Evolutionary conservation across 2,888 invertebrate species (phyloP).

Genomic region (Patella ulyssiponensis): DNA sequence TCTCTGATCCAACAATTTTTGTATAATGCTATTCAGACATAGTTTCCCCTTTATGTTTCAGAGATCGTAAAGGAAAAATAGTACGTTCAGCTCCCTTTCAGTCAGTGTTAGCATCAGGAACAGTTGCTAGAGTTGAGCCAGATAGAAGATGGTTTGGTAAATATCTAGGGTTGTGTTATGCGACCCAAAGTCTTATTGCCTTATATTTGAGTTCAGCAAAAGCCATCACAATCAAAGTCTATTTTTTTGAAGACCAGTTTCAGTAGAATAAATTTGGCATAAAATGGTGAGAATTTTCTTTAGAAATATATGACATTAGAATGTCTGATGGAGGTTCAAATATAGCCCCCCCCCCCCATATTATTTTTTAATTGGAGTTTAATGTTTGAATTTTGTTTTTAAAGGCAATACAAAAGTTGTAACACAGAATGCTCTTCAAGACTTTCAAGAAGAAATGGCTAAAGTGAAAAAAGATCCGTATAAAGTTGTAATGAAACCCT

Average conservation of each 20-base stretch:
- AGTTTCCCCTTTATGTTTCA: constrained; percentile 47
- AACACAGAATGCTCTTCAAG: constrained; percentile 81
- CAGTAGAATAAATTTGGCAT: too few species aligned
- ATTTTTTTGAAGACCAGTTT: too few species aligned
- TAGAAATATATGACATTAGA: too few species aligned
- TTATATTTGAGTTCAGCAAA: too few species aligned
- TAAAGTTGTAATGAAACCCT: constrained; percentile 96
- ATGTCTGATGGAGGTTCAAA: too few species aligned
- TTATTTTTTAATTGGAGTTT: too few species aligned
- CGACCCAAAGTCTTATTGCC: too few species aligned
- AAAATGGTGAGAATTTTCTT: too few species aligned
- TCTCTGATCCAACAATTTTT: too few species aligned
- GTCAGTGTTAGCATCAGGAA: constrained; percentile 88
- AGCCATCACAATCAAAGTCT: too few species aligned
- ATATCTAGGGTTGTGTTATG: constrained; percentile 30
- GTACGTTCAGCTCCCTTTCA: constrained; percentile 96
- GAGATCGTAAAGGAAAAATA: constrained; percentile 87
- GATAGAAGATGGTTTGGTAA: constrained; percentile 97
- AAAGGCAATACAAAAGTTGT: constrained; percentile 92
- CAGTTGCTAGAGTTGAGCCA: constrained; percentile 94
- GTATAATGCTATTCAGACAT: too few species aligned
- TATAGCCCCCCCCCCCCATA: too few species aligned
- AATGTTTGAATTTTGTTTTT: constrained; percentile 1
- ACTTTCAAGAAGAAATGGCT: constrained; percentile 89
- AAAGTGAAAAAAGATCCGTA: constrained; percentile 96